These are phyloP conservation scores for Orycteropus afer DNA, from an alignment of 2,113 vertebrate species.

Conservation along the genomic window DNA sequence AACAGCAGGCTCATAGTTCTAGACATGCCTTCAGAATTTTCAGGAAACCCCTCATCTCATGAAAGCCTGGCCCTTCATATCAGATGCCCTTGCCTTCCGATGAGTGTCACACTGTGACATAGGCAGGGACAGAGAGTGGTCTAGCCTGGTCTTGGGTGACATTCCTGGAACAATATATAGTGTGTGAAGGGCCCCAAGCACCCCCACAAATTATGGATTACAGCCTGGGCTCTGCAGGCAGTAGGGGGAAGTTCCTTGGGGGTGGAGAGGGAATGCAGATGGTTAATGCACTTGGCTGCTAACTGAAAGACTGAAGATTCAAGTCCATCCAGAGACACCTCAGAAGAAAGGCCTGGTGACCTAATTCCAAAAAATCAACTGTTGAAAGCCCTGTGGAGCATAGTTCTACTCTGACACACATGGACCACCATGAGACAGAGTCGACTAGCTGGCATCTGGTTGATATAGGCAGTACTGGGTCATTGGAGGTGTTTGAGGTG, in stretches of 20 bases:
- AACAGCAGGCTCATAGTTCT: background rate
- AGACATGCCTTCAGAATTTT: background rate
- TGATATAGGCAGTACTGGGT: background rate
- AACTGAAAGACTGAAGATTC: too few relatives aligned
- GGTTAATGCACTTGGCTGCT: background rate
- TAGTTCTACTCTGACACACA: background rate
- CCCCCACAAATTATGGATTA: background rate
- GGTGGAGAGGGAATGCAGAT: background rate
- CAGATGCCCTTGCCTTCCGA: background rate
- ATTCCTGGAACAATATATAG: background rate
- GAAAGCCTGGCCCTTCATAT: background rate
- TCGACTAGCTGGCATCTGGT: too few relatives aligned
- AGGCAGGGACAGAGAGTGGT: background rate
- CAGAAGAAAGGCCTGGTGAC: background rate
- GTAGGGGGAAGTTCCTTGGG: background rate
- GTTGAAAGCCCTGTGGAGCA: background rate
- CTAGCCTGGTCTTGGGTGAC: background rate
- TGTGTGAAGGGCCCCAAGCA: background rate
- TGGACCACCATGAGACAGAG: background rate
- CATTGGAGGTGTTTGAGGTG: background rate
- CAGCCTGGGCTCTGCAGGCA: too few relatives aligned
- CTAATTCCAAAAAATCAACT: too few relatives aligned
- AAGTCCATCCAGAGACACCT: background rate
- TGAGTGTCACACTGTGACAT: accelerated
- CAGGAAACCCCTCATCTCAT: background rate